Conservation (phyloP, 2,113 vertebrate species). For the Ranitomeya imitator region DNA sequence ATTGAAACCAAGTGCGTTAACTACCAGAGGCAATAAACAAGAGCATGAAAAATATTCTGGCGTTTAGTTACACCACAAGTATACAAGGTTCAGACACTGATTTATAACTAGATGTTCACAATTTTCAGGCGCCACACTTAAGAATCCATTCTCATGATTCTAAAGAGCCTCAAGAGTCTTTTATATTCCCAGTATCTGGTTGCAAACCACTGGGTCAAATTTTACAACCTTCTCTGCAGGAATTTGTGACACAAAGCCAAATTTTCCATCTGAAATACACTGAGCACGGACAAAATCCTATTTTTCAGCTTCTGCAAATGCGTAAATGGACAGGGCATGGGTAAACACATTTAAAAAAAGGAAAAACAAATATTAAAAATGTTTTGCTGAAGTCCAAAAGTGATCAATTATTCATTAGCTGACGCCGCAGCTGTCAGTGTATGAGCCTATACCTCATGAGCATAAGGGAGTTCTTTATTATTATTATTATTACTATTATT, state of each 20-base stretch:
- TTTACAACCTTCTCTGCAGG: conserved; percentile 48
- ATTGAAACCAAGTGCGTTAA: conserved; percentile 51
- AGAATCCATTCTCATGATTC: conserved; percentile 48
- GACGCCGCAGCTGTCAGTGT: no score
- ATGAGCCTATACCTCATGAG: no score
- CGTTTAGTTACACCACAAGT: conserved; percentile 49
- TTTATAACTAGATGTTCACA: conserved; percentile 47
- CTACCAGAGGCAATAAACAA: conserved; percentile 55
- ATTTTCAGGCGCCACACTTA: conserved; percentile 36
- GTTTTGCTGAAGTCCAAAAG: not conserved
- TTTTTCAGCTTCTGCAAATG: conserved; percentile 19
- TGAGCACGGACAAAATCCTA: conserved; percentile 31
- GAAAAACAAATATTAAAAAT: not conserved
- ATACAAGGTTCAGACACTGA: conserved; percentile 56
- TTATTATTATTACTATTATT: no score
- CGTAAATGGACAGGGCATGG: not conserved
- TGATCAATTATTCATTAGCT: not conserved
- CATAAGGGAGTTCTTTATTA: no score
- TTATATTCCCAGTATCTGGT: conserved; percentile 54
- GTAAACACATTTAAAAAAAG: not conserved
- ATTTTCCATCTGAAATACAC: conserved; percentile 21
- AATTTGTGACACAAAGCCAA: conserved; percentile 46
- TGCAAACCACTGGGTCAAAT: conserved; percentile 49
- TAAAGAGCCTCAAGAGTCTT: conserved; percentile 43
- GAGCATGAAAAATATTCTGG: conserved; percentile 52